Evolutionary conservation across 2,113 vertebrate species (phyloP), one percentile per base, ranked within the genome.

Genomic region (Pycnonotus jocosus): DNA sequence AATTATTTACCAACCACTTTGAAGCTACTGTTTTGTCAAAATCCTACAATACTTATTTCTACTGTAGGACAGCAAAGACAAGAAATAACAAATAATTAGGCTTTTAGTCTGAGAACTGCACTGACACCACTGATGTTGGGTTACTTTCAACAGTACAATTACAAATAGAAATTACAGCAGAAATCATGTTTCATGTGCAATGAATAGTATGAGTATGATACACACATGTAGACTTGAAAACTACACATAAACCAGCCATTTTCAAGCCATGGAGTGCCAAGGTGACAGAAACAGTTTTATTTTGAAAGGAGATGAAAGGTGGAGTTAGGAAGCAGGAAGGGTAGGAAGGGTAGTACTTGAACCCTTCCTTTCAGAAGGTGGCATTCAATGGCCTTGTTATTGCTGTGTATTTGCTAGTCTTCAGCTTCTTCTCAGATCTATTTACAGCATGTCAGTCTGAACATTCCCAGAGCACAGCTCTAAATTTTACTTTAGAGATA

Each of bases 381-480:
- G 97, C 96, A 95, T 95, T 97, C 89, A 94, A 91, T 65, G 87
- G 95, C 96, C 92, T 96, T 37, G 62, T 97, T 96, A 96, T 96
- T 96, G 95, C 95, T 96, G 85, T 53, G 4, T 81, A 54, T 91
- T 85, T 74, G 93, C 94, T 86, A 96, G 81, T 51, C 79, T 93
- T 84, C 90, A 87, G 81, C 83, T 88, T 97, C 60, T 96, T 80
- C 87, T 61, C 88, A 93, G 80, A 88, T 82, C 92, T 81, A 95
- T 85, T 92, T 96, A 94, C 95, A 96, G 92, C 92, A 93, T 37
- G 87, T 97, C 97, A 95, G 94, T 94, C 91, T 84, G 88, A 97
- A 96, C 96, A 95, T 96, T 97, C 91, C 95, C 94, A 97, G 96
- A 97, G 96, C 97, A 96, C 95, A 96, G 97, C 92, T 92, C 95